Conservation (phyloP, 2,113 vertebrate genomes). For the Mungos mungo region DNA sequence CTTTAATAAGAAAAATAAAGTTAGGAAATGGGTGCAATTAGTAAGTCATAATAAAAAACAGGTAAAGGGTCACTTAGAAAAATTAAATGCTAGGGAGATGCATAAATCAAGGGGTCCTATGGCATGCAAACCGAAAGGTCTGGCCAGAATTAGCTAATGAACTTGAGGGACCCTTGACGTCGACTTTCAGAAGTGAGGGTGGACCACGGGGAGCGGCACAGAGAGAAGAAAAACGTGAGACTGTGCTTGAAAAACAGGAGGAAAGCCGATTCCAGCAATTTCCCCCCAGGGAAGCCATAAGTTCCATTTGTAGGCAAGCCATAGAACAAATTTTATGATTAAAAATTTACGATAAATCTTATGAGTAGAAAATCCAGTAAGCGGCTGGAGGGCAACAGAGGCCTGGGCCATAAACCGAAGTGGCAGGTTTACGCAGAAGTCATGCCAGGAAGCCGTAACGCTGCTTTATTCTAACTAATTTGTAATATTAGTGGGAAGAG, state of each 20-base stretch:
- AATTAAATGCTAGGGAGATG: slow-evolving; percentile 69
- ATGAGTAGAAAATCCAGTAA: slow-evolving; percentile 73
- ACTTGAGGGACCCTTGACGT: slow-evolving; percentile 48
- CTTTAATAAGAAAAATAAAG: slow-evolving; percentile 81
- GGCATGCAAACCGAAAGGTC: neutral
- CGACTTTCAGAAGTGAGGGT: slow-evolving; percentile 17
- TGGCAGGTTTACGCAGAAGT: slow-evolving; percentile 71
- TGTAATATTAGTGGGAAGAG: slow-evolving; percentile 57
- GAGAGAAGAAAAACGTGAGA: neutral
- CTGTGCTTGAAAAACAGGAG: slow-evolving; percentile 28
- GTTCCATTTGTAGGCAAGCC: slow-evolving; percentile 52
- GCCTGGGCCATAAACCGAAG: slow-evolving; percentile 59
- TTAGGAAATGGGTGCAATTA: slow-evolving; percentile 76
- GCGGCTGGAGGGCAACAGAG: slow-evolving; percentile 68
- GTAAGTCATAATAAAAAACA: slow-evolving; percentile 80
- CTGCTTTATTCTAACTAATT: slow-evolving; percentile 62
- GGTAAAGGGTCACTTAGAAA: slow-evolving; percentile 81
- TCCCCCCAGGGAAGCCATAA: slow-evolving; percentile 49
- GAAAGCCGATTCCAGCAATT: slow-evolving; percentile 14
- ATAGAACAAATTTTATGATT: slow-evolving; percentile 72
- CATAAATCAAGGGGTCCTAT: slow-evolving; percentile 69
- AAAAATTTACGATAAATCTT: slow-evolving; percentile 78
- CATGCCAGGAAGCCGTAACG: slow-evolving; percentile 63
- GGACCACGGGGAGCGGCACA: rapidly evolving
- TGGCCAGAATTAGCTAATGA: slow-evolving; percentile 76